Evolutionary conservation across 2,113 vertebrate species (phyloP), one percentile per base, ranked within the genome.

Genomic region (Polyodon spathula): DNA sequence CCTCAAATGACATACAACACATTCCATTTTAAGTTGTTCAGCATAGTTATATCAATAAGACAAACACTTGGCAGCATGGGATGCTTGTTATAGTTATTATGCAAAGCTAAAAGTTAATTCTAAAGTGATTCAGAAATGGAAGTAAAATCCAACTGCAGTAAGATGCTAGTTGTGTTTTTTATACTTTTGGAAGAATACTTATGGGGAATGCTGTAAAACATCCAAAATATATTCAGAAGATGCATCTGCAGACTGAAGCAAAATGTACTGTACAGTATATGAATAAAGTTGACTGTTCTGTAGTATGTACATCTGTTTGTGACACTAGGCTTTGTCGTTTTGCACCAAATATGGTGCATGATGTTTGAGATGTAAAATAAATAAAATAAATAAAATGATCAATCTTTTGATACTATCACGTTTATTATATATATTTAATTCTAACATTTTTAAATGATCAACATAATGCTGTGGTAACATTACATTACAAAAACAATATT

Each of bases 241-340:
- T 27, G 27, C 74, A 83, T 89, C 85, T 89, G 86, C 87, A 80
- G 86, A 85, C 87, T 89, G 87, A 90, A 88, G 77, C 81, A 83
- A 80, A 77, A 78, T 41, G 15, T 17, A 42, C n/a, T 55, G 53
- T 65, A 65, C 42, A 56, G 12, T 51, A 14, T 56, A 57, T 37
- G 54, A 56, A 61, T 42, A 60, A 64, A 43, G 46, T 40, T 50
- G 27, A 50, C 27, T 66, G 8, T 53, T 61, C 37, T 55, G 16
- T 41, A 27, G 51, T 60, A 15, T 60, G 53, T 59, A 61, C 37
- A 53, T 50, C 58, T 78, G 83, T 68, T 71, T 73, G 79, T 85
- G 79, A 81, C 81, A 82, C 85, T 86, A 84, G 85, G 84, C 85
- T 86, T 86, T 83, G 73, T 87, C 84, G 87, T 84, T 79, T 82